Base-by-base conservation (phyloP, 2,888 invertebrate species). In the Sericinus montela region DNA sequence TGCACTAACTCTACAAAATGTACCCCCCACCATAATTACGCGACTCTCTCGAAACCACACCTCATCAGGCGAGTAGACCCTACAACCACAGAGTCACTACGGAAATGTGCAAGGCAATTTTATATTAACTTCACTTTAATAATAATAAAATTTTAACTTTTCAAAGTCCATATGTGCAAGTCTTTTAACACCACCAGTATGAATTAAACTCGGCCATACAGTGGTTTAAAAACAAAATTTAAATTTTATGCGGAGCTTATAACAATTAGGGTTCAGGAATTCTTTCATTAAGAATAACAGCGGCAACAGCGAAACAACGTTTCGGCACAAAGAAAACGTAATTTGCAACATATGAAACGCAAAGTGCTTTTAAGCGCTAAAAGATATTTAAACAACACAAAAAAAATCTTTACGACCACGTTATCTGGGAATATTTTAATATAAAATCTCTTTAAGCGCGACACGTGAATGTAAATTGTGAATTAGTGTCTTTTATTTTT, bases 201-300 rank as follows among this genome's bases (percentile, higher is more conserved):
- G 28, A 32, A 30, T 30, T n/a, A 13, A 30, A 32, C 32, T 32
- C 32, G 11, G 32, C 32, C 13, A 1, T 32, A 10, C 35, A 14
- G 8, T 10, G 10, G 19, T 29, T 19, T 23, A 49, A 50, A 28
- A 30, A 23, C 30, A 32, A 23, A 37, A 50, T 50, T 45, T 37
- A 50, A 45, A 50, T 49, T 40, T 49, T 36, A 45, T 28, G 43
- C 38, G 32, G 16, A 28, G 49, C 49, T 49, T 39, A 49, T 49
- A 39, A 44, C 48, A 49, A 48, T 48, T 43, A 43, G 32, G 29
- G 49, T 44, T n/a, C 39, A 40, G 49, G 45, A 49, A 50, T 50
- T 50, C 45, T 45, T 50, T 49, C 49, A 49, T 49, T 49, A 49
- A 44, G 39, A 44, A 49, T 29, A 44, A 43, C 49, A 9, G 14